These are phyloP conservation scores for Oncorhynchus kisutch DNA, from an alignment of 2,113 vertebrate species.

Conservation along the genomic window DNA sequence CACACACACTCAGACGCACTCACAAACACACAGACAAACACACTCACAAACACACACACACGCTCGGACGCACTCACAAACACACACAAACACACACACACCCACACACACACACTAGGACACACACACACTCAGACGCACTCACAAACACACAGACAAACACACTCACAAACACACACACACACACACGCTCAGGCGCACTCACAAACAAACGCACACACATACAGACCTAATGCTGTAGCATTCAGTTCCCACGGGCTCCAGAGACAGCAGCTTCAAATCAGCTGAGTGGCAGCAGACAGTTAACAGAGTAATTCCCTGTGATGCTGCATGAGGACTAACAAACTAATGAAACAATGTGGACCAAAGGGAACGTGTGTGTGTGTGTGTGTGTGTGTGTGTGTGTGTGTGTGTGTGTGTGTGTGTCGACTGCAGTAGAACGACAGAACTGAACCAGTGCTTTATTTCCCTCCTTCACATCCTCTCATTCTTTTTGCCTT, in stretches of 20 bases:
- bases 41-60: fast-evolving
- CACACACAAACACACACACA: no score
- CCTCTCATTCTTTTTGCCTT: neutral
- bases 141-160: no score
- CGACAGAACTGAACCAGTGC: neutral
- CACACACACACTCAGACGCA: no score
- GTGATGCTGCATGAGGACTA: no score
- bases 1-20: neutral
- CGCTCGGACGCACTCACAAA: no score
- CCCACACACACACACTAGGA: no score
- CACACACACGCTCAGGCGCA: neutral
- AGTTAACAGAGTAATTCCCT: no score
- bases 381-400: neutral
- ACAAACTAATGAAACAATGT: no score
- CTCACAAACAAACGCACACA: no score
- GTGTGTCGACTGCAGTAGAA: neutral
- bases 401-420: neutral
- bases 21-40: neutral
- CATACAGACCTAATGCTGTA: no score
- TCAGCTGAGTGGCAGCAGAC: neutral
- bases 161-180: neutral
- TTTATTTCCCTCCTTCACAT: neutral
- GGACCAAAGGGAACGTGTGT: neutral
- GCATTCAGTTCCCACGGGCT: neutral
- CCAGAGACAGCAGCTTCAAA: neutral